These are phyloP conservation scores for Itoplectis maculator DNA, from an alignment of 2,888 invertebrate genomes.

Conservation along the genomic window DNA sequence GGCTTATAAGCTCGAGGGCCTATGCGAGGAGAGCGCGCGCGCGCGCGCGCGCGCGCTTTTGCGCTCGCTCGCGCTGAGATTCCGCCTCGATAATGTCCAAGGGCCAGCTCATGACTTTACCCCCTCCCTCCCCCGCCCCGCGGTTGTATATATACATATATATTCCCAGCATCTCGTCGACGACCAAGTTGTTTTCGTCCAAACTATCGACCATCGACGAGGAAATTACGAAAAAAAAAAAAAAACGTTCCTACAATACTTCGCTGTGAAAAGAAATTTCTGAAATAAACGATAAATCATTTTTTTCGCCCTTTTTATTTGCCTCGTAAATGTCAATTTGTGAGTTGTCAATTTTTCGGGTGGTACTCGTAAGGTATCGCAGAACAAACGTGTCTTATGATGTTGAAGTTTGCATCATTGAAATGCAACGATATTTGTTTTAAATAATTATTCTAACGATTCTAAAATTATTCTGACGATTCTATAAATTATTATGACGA, in stretches of 20 bases:
- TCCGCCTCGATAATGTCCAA: constrained; percentile 77
- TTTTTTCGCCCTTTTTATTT: too few species aligned
- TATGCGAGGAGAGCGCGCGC: constrained; percentile 6
- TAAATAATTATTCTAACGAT: too few species aligned
- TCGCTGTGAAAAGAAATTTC: neutral
- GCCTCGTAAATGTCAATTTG: too few species aligned
- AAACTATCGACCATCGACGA: neutral
- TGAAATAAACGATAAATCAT: neutral
- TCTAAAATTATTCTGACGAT: too few species aligned
- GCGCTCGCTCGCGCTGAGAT: constrained; percentile 71
- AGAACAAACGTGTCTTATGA: too few species aligned
- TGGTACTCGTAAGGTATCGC: too few species aligned
- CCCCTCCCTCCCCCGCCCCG: constrained; percentile 11
- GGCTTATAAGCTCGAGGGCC: constrained; percentile 71
- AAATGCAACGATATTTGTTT: too few species aligned
- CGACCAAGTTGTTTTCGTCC: constrained; percentile 3
- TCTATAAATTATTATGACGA: too few species aligned
- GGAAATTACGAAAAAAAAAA: neutral
- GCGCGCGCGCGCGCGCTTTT: constrained; percentile 40
- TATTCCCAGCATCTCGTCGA: constrained; percentile 43
- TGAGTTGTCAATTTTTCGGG: too few species aligned
- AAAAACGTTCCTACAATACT: too few species aligned
- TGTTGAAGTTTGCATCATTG: too few species aligned
- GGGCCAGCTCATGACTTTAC: constrained; percentile 65
- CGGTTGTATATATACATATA: too few species aligned